Evolutionary conservation across 2,888 invertebrate species (phyloP).

Genomic region (Oscheius sp.): DNA sequence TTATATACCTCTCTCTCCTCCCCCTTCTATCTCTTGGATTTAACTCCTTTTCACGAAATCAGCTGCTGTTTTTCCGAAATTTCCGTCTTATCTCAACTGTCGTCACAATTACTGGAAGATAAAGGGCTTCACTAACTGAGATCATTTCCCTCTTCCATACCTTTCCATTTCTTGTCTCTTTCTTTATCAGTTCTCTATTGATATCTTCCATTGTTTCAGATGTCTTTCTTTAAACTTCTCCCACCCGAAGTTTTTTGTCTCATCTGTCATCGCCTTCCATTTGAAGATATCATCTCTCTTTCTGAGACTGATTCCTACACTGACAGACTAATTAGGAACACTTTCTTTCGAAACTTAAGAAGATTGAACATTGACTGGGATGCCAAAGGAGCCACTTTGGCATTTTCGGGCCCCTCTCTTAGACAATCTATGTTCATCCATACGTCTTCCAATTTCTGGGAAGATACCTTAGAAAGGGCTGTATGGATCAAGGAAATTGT

Average conservation of each 20-base stretch:
- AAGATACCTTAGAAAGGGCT: conserved; percentile 10
- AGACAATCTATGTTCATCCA: conserved; percentile 8
- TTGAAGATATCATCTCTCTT: conserved; percentile 21
- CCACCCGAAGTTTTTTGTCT: conserved; percentile 23
- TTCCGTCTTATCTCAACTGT: background rate
- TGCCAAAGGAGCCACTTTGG: conserved; percentile 12
- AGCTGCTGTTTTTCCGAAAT: background rate
- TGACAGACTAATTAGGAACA: conserved; percentile 13
- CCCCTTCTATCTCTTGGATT: background rate
- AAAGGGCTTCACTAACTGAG: background rate
- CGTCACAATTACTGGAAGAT: background rate
- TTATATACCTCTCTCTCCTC: background rate
- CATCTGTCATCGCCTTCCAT: conserved; percentile 15
- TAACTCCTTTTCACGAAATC: background rate
- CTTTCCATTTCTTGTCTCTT: background rate
- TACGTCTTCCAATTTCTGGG: conserved; percentile 17
- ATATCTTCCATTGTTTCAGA: background rate
- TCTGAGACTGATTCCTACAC: background rate
- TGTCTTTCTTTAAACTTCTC: conserved; percentile 16
- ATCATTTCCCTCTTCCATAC: background rate
- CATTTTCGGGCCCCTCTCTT: conserved; percentile 18
- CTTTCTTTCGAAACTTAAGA: conserved; percentile 21
- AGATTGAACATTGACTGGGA: conserved; percentile 23
- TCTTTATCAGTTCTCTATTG: conserved; percentile 17
- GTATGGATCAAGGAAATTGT: conserved; percentile 1